Evolutionary conservation across 2,888 invertebrate species (phyloP).

Genomic region (Ectobius pallidus): DNA sequence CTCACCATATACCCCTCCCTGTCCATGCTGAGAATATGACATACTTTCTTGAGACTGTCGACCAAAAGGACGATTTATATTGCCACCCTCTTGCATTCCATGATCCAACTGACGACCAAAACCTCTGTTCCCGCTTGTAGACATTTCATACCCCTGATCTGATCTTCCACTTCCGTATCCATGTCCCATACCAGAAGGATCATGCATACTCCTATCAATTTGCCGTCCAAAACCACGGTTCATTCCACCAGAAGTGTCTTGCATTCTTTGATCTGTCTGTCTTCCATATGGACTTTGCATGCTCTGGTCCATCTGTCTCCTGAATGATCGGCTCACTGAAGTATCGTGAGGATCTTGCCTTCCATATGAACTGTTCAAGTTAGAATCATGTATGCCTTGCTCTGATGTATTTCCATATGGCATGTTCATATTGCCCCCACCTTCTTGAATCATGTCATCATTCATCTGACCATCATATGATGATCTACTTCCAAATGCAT

Average conservation of each 20-base stretch:
- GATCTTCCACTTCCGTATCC: neutral
- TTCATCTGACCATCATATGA: slow-evolving; percentile 10
- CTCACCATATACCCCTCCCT: slow-evolving; percentile 1
- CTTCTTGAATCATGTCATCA: slow-evolving; percentile 4
- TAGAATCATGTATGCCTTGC: slow-evolving; percentile 1
- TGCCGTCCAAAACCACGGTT: slow-evolving; percentile 19
- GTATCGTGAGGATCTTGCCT: slow-evolving; percentile 14
- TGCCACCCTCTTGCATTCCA: slow-evolving; percentile 2
- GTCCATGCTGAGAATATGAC: slow-evolving; percentile 2
- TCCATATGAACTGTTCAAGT: neutral
- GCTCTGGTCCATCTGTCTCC: slow-evolving; percentile 14
- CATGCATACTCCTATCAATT: slow-evolving; percentile 10
- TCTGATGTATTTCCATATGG: slow-evolving; percentile 11
- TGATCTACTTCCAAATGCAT: slow-evolving; percentile 11
- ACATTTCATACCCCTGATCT: neutral
- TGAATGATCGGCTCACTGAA: slow-evolving; percentile 11
- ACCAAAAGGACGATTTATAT: slow-evolving; percentile 9
- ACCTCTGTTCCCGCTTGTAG: neutral
- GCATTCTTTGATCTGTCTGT: slow-evolving; percentile 14
- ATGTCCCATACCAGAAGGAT: neutral
- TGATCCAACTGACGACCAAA: slow-evolving; percentile 15
- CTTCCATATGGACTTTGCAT: slow-evolving; percentile 5
- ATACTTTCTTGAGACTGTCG: neutral
- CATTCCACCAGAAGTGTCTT: neutral
- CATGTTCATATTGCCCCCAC: neutral